Evolutionary conservation across 2,888 invertebrate genomes (phyloP).

Genomic region (Torymus tubicola): DNA sequence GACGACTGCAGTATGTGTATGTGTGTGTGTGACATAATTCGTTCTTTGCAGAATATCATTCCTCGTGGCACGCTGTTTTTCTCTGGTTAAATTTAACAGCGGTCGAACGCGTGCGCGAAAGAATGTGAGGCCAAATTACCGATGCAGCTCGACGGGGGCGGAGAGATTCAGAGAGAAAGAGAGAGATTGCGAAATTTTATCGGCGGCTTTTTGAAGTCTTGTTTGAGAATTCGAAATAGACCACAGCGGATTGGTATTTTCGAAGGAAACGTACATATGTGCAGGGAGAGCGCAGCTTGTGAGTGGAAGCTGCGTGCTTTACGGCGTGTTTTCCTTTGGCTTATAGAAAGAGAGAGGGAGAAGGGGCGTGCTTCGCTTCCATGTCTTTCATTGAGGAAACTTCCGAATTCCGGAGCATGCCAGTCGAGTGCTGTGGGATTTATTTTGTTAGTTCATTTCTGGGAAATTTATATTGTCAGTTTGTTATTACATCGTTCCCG

Average conservation of each 20-base stretch:
- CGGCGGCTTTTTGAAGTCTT: not conserved
- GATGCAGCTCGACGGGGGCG: too few species aligned
- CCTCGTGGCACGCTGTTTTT: too few species aligned
- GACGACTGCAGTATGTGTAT: not conserved
- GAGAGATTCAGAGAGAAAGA: not conserved
- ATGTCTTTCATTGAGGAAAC: not conserved
- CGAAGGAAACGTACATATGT: constrained; percentile 9
- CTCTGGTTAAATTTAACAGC: too few species aligned
- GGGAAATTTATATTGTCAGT: constrained; percentile 1
- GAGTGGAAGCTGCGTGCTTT: constrained; percentile 9
- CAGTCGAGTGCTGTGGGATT: not conserved
- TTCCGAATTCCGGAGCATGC: constrained; percentile 19
- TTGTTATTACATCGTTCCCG: not conserved
- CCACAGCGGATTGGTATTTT: constrained; percentile 19
- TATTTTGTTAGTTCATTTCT: constrained; percentile 5
- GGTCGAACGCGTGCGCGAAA: too few species aligned
- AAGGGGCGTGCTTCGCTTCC: too few species aligned
- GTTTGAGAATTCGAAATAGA: constrained; percentile 35
- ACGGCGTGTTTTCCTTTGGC: constrained; percentile 34
- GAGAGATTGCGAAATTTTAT: constrained; percentile 30
- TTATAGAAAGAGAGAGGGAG: too few species aligned
- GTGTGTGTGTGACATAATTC: too few species aligned
- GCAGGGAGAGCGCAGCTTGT: not conserved
- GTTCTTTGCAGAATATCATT: too few species aligned
- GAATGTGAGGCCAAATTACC: too few species aligned